Evolutionary conservation across 2,888 invertebrate genomes (phyloP).

Genomic region (Andrena dorsata): DNA sequence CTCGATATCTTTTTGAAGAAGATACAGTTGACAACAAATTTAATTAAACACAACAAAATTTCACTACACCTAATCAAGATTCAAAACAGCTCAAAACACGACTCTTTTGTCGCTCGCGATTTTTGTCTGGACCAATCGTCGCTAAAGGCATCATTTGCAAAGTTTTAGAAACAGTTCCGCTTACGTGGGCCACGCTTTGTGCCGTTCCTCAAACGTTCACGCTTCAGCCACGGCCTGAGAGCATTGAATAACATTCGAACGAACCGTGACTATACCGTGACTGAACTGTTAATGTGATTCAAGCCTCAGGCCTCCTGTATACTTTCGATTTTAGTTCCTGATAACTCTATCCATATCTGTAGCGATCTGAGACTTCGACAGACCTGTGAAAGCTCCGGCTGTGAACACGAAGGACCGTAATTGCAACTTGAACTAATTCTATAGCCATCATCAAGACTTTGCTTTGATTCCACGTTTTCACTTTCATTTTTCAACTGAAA

Average conservation of each 20-base stretch:
- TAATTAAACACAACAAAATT: too few relatives aligned
- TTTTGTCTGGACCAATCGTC: not conserved
- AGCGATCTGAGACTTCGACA: slow-evolving; percentile 1
- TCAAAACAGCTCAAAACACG: too few relatives aligned
- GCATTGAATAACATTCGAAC: slow-evolving; percentile 42
- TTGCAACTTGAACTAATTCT: slow-evolving; percentile 1
- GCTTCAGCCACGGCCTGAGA: slow-evolving; percentile 38
- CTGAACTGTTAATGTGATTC: slow-evolving; percentile 47
- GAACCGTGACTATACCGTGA: slow-evolving; percentile 47
- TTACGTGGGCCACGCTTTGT: slow-evolving; percentile 16
- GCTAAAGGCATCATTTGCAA: not conserved
- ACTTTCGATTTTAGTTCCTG: slow-evolving; percentile 47
- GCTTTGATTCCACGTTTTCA: not conserved
- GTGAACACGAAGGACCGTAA: not conserved
- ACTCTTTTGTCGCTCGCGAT: not conserved
- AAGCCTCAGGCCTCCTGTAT: slow-evolving; percentile 20
- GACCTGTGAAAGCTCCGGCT: slow-evolving; percentile 1
- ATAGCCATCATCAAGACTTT: not conserved
- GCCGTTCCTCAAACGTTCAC: slow-evolving; percentile 35
- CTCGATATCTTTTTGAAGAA: too few relatives aligned
- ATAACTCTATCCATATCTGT: slow-evolving; percentile 35
- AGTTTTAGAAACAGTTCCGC: slow-evolving; percentile 14
- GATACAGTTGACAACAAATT: too few relatives aligned
- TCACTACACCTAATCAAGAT: too few relatives aligned
- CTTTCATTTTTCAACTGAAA: not conserved